Conservation (phyloP, 2,797 vertebrate species). For the Epinephelus malabaricus region DNA sequence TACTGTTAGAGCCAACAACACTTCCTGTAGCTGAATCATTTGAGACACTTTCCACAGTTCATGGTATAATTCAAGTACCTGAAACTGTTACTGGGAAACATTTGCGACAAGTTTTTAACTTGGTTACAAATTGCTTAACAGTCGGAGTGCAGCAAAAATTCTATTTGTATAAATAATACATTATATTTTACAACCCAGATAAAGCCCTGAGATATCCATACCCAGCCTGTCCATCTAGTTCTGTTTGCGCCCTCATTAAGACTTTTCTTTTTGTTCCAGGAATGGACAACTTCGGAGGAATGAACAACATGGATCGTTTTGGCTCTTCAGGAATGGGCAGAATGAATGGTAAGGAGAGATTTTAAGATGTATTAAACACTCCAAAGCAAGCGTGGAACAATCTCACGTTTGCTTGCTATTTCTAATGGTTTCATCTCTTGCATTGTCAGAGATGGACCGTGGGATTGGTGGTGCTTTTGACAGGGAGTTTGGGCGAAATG, state of each 20-base stretch:
- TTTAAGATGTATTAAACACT: background rate
- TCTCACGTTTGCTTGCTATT: conserved; percentile 46
- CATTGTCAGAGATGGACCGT: conserved; percentile 91
- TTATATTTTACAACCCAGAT: too few species aligned
- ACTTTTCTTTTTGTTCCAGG: conserved; percentile 77
- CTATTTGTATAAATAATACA: background rate
- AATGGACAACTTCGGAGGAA: conserved; percentile 94
- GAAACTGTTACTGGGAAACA: too few species aligned
- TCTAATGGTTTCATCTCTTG: conserved; percentile 72
- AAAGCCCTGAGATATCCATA: background rate
- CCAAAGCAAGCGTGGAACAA: conserved; percentile 47
- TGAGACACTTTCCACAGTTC: background rate
- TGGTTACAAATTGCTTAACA: background rate
- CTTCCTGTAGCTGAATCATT: background rate
- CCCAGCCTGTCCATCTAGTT: background rate
- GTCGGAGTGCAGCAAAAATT: background rate
- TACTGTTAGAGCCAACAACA: background rate
- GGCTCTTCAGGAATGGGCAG: conserved; percentile 94
- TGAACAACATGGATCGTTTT: conserved; percentile 95
- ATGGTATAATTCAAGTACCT: background rate
- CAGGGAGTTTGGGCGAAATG: conserved; percentile 92
- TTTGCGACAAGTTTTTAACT: background rate
- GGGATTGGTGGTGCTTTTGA: conserved; percentile 93
- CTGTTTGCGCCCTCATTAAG: background rate
- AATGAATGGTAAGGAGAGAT: conserved; percentile 90